Evolutionary conservation across 2,888 invertebrate genomes (phyloP).

Genomic region (Euplagia quadripunctaria): DNA sequence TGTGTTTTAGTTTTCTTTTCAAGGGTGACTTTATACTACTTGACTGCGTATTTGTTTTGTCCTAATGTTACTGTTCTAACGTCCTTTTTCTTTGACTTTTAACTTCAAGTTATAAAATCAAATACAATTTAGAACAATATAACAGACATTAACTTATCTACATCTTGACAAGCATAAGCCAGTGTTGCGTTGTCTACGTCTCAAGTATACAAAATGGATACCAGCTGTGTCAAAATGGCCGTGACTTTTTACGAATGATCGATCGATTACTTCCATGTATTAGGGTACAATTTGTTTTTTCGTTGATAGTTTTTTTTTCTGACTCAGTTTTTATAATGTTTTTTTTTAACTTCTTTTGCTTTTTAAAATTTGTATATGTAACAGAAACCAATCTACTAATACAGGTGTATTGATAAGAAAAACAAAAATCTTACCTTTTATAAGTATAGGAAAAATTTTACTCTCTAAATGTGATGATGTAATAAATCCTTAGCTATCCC

Average conservation of each 20-base stretch:
- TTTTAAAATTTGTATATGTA: too few relatives aligned
- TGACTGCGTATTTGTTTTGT: too few relatives aligned
- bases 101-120: too few relatives aligned
- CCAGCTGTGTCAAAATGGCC: constrained; percentile 31
- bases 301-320: neutral
- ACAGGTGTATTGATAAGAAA: too few relatives aligned
- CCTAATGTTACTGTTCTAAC: too few relatives aligned
- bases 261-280: constrained; percentile 39
- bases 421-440: too few relatives aligned
- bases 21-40: too few relatives aligned
- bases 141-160: neutral
- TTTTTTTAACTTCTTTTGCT: neutral
- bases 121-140: neutral
- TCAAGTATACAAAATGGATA: constrained; percentile 42
- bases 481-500: too few relatives aligned
- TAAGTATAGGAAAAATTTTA: too few relatives aligned
- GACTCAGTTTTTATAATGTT: neutral
- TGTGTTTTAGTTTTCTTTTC: too few relatives aligned
- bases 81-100: neutral
- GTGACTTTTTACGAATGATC: constrained; percentile 54
- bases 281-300: neutral
- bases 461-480: too few relatives aligned
- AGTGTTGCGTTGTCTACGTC: neutral
- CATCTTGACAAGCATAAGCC: constrained; percentile 4
- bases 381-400: too few relatives aligned